Evolutionary conservation across 2,888 invertebrate species (phyloP).

Genomic region (Philereme transversata): DNA sequence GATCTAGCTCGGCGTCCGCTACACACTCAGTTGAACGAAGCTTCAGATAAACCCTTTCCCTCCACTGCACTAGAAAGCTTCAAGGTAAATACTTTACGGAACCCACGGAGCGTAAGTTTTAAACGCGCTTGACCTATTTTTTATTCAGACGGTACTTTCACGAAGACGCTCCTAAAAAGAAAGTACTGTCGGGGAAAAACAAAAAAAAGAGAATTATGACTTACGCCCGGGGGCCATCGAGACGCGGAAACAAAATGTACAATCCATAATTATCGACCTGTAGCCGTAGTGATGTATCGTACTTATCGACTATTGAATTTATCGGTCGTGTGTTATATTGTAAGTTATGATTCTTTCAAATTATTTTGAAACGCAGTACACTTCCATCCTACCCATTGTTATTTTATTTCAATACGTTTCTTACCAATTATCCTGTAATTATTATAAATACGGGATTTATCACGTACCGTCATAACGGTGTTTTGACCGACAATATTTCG

Average conservation of each 20-base stretch:
- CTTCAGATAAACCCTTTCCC: constrained; percentile 8
- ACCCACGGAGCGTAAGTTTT: constrained; percentile 35
- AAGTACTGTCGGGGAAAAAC: constrained; percentile 58
- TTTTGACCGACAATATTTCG: too few relatives aligned
- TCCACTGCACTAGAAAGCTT: constrained; percentile 10
- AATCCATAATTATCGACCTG: constrained; percentile 76
- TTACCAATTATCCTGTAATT: too few relatives aligned
- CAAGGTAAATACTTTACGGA: constrained; percentile 27
- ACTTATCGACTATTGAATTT: constrained; percentile 24
- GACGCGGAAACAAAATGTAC: constrained; percentile 72
- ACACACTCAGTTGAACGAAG: constrained; percentile 6
- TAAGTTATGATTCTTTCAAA: too few relatives aligned
- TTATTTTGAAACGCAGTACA: too few relatives aligned
- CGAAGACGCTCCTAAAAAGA: constrained; percentile 75
- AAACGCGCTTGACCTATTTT: constrained; percentile 49
- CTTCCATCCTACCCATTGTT: too few relatives aligned
- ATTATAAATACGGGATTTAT: too few relatives aligned
- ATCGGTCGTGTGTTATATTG: constrained; percentile 13
- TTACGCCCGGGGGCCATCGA: constrained; percentile 59
- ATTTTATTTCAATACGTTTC: too few relatives aligned
- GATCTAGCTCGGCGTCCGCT: too few relatives aligned
- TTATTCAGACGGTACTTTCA: constrained; percentile 60
- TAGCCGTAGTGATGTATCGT: constrained; percentile 57
- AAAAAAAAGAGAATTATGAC: constrained; percentile 63
- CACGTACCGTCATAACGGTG: too few relatives aligned